Percentiles rank a stretch among this genome's conserved stretches.
These are phyloP conservation scores for Agonum fuliginosum DNA, from an alignment of 2,888 invertebrate genomes.

Conservation along the genomic window DNA sequence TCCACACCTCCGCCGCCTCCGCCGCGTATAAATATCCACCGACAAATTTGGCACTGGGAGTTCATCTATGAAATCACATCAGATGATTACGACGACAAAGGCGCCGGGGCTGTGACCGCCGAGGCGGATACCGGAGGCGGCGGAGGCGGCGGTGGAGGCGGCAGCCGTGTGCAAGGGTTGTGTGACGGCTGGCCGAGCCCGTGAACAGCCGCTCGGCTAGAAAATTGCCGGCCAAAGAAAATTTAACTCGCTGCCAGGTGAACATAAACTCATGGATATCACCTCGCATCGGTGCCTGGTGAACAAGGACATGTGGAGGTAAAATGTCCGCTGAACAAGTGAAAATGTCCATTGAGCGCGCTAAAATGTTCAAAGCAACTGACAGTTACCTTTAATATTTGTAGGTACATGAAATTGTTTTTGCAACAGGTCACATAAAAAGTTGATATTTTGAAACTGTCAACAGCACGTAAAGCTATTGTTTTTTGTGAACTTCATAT, in stretches of 20 bases:
- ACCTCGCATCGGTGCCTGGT: not conserved
- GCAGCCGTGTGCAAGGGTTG: slow-evolving; percentile 47
- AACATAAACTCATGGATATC: not conserved
- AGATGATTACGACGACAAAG: slow-evolving; percentile 67
- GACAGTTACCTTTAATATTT: no score
- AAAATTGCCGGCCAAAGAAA: slow-evolving; percentile 69
- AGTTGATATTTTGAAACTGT: no score
- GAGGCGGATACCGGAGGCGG: slow-evolving; percentile 68
- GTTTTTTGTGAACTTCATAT: no score
- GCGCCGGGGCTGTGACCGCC: slow-evolving; percentile 68
- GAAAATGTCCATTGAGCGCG: no score
- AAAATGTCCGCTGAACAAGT: no score
- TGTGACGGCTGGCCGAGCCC: slow-evolving; percentile 24
- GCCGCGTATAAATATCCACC: slow-evolving; percentile 52
- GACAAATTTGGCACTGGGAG: slow-evolving; percentile 68
- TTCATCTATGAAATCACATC: slow-evolving; percentile 72
- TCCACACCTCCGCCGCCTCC: not conserved
- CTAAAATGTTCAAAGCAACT: no score
- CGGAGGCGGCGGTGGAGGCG: not conserved
- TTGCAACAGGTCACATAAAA: no score
- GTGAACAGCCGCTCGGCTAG: slow-evolving; percentile 64
- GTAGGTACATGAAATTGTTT: no score
- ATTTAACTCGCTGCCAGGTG: slow-evolving; percentile 25
- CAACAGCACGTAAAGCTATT: no score
- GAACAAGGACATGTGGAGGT: no score